phyloP scores from a whole-genome alignment of 2,888 invertebrate species.

The Cataglyphis albicans region DNA sequence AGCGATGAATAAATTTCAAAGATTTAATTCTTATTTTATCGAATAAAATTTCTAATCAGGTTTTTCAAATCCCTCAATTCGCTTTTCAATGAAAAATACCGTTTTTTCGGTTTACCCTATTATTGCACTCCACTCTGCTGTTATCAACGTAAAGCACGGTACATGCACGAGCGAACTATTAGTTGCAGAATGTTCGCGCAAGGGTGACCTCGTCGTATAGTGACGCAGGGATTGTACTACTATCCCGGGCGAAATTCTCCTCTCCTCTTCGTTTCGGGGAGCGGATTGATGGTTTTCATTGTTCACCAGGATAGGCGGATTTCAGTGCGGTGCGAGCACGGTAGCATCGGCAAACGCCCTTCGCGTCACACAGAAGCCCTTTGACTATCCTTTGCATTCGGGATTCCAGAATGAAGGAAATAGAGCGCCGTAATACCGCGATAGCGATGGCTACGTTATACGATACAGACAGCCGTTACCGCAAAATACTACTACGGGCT shows the following conservation, averaged over 20 bases:
- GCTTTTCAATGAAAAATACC: neutral
- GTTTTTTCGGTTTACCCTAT: conserved; percentile 47
- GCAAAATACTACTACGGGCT: conserved; percentile 53
- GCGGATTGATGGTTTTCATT: conserved; percentile 81
- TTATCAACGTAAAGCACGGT: conserved; percentile 44
- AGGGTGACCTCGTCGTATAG: conserved; percentile 45
- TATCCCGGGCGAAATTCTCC: conserved; percentile 56
- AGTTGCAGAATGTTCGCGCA: conserved; percentile 54
- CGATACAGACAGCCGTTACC: conserved; percentile 52
- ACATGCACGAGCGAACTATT: conserved; percentile 50
- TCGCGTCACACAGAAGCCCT: conserved; percentile 65
- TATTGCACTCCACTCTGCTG: conserved; percentile 23
- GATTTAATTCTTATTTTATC: neutral
- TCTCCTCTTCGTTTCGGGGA: conserved; percentile 72
- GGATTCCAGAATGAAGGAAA: conserved; percentile 68
- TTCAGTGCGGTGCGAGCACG: conserved; percentile 67
- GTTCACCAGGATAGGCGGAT: conserved; percentile 77
- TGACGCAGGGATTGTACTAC: conserved; percentile 41
- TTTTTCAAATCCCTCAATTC: neutral
- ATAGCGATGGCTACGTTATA: conserved; percentile 35
- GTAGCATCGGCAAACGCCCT: conserved; percentile 58
- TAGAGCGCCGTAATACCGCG: conserved; percentile 64
- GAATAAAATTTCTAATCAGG: neutral
- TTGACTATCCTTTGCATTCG: conserved; percentile 72
- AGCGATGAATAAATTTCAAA: neutral